Evolutionary conservation across 2,113 vertebrate species (phyloP).

Genomic region (Colistium nudipinnis): DNA sequence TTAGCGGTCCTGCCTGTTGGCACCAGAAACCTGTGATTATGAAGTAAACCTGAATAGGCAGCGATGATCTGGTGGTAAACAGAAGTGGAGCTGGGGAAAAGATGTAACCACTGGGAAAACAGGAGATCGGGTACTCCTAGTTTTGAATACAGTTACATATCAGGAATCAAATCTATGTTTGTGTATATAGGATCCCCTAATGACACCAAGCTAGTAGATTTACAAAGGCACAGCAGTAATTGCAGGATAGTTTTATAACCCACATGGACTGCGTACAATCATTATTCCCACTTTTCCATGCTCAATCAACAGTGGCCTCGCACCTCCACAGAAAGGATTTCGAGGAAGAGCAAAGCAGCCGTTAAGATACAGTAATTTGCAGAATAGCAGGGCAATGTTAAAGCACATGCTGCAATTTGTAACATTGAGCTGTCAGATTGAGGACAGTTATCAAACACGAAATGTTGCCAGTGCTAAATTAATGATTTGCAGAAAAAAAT

Average conservation of each 20-base stretch:
- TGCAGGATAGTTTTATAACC: not conserved
- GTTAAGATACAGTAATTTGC: not conserved
- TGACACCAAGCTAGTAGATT: not conserved
- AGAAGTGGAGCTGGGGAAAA: not conserved
- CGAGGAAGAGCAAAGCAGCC: conserved; percentile 11
- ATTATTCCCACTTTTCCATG: conserved; percentile 14
- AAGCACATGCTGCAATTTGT: conserved; percentile 21
- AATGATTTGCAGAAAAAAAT: conserved; percentile 19
- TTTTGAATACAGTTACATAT: not conserved
- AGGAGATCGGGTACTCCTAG: too few relatives aligned
- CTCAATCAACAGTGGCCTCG: conserved; percentile 1
- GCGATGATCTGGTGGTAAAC: conserved; percentile 7
- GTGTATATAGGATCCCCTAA: not conserved
- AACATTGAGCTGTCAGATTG: not conserved
- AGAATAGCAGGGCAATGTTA: conserved; percentile 16
- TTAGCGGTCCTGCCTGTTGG: conserved; percentile 11
- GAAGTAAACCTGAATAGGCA: conserved; percentile 15
- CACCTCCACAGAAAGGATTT: not conserved
- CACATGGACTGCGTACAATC: not conserved
- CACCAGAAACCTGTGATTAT: conserved; percentile 18
- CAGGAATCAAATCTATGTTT: not conserved
- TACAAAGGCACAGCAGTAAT: not conserved
- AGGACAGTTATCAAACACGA: conserved; percentile 23
- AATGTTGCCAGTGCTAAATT: conserved; percentile 10
- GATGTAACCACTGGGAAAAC: not conserved